Evolutionary conservation across 2,113 vertebrate species (phyloP).

Genomic region (Xenopus laevis): DNA sequence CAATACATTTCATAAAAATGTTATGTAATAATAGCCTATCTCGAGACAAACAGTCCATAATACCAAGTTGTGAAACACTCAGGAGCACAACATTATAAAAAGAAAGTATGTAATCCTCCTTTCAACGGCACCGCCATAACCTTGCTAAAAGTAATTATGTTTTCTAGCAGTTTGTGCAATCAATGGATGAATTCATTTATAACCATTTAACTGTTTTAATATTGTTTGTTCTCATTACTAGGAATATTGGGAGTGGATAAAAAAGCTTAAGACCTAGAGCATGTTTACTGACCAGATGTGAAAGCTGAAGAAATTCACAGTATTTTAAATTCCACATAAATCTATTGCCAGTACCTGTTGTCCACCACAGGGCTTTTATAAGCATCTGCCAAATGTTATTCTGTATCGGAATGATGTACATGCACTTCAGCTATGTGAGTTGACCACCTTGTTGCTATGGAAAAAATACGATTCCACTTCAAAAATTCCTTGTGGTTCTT

Average conservation of each 20-base stretch:
- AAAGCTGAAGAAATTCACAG: neutral
- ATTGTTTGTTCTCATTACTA: neutral
- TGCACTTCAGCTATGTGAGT: constrained; percentile 18
- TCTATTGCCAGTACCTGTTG: constrained; percentile 17
- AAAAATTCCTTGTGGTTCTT: constrained; percentile 19
- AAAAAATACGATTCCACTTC: constrained; percentile 24
- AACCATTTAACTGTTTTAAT: neutral
- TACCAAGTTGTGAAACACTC: too few relatives aligned
- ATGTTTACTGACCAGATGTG: constrained; percentile 6
- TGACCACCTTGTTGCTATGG: constrained; percentile 6
- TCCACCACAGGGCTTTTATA: constrained; percentile 11
- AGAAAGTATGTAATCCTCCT: too few relatives aligned
- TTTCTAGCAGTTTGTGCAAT: too few relatives aligned
- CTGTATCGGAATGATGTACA: constrained; percentile 1
- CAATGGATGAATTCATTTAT: too few relatives aligned
- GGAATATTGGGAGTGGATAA: constrained; percentile 5
- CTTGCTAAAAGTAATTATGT: too few relatives aligned
- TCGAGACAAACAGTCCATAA: too few relatives aligned
- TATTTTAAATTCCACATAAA: constrained; percentile 6
- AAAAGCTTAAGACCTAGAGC: neutral
- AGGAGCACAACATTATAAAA: too few relatives aligned
- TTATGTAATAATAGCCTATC: too few relatives aligned
- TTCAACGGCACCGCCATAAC: too few relatives aligned
- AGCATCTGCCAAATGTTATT: constrained; percentile 27
- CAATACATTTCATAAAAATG: too few relatives aligned